Evolutionary conservation across 2,888 invertebrate genomes (phyloP).

Genomic region (Microdon myrmicae): DNA sequence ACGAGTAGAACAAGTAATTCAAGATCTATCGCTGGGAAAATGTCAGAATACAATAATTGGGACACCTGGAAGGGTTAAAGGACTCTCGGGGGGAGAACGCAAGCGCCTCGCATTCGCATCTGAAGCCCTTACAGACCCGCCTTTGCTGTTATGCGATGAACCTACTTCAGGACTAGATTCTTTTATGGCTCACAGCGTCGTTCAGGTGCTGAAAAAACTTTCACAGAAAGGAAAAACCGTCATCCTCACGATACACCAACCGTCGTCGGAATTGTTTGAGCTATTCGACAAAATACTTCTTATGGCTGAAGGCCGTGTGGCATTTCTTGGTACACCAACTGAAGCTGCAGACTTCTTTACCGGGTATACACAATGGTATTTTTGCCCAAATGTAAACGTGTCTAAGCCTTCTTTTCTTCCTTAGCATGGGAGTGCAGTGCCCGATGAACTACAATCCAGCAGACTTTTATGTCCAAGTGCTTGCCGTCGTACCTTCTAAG

Average conservation of each 20-base stretch:
- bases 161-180: constrained; percentile 97
- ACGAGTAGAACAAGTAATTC: constrained; percentile 86
- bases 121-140: constrained; percentile 95
- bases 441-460: constrained; percentile 94
- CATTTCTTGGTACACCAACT: constrained; percentile 84
- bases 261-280: constrained; percentile 89
- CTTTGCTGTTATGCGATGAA: constrained; percentile 95
- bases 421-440: constrained; percentile 82
- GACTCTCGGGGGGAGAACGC: constrained; percentile 96
- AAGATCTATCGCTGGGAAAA: constrained; percentile 86
- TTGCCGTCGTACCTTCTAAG: constrained; percentile 86
- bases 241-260: constrained; percentile 94
- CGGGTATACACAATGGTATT: constrained; percentile 71
- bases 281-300: constrained; percentile 89
- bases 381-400: no score
- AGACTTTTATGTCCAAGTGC: constrained; percentile 89
- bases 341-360: constrained; percentile 84
- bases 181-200: constrained; percentile 94
- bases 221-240: constrained; percentile 88
- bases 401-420: constrained; percentile 42
- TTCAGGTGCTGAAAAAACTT: constrained; percentile 80
- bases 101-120: constrained; percentile 95
- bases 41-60: constrained; percentile 94
- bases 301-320: constrained; percentile 91
- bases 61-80: constrained; percentile 85